A percentile compares a stretch with the other conserved stretches of the same genome.
These are phyloP conservation scores for Epicauta chinensis DNA, from an alignment of 1,140 invertebrate species.

Conservation along the genomic window DNA sequence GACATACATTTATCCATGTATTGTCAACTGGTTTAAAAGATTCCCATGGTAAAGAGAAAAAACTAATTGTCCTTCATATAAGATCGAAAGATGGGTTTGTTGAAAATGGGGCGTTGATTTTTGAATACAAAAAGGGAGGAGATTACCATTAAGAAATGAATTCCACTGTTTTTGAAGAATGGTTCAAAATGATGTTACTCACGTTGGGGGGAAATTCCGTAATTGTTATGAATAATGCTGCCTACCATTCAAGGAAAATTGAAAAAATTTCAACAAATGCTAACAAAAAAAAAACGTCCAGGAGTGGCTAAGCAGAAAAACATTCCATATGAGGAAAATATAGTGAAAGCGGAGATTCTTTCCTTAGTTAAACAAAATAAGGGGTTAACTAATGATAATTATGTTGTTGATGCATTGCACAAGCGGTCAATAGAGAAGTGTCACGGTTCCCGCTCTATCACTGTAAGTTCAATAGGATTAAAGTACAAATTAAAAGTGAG, in stretches of 20 bases:
- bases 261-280: conserved; percentile 31
- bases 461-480: background rate
- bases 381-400: too few species aligned
- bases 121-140: conserved; percentile 7
- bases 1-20: conserved; percentile 28
- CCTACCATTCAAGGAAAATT: too few species aligned
- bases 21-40: conserved; percentile 35
- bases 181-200: too few species aligned
- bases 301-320: conserved; percentile 28
- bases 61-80: conserved; percentile 34
- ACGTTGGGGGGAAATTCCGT: too few species aligned
- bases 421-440: conserved; percentile 15
- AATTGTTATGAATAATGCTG: too few species aligned
- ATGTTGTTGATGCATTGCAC: too few species aligned
- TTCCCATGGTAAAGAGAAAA: conserved; percentile 33
- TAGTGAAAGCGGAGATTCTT: too few species aligned
- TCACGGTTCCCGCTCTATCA: background rate
- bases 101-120: conserved; percentile 6
- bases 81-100: conserved; percentile 28
- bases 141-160: conserved; percentile 13
- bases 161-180: conserved; percentile 6
- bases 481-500: conserved; percentile 2
- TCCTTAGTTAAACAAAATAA: too few species aligned
- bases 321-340: too few species aligned
- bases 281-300: conserved; percentile 31